These are phyloP conservation scores for Falco biarmicus DNA, from an alignment of 2,797 vertebrate genomes.

Conservation along the genomic window DNA sequence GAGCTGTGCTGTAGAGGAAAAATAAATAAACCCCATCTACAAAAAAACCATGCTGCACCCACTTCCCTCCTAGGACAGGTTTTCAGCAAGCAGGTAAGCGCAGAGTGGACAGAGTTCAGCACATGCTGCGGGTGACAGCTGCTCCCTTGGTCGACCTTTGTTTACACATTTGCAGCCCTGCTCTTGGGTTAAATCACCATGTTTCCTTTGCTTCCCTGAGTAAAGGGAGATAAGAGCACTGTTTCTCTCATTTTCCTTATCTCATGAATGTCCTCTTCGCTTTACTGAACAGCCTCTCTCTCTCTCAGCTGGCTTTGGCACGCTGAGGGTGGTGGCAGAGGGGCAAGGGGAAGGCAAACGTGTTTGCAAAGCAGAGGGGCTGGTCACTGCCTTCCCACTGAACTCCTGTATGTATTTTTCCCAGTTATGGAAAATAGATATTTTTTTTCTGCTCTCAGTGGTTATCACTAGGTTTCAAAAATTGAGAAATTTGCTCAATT, in stretches of 20 bases:
- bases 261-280: neutral
- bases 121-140: neutral
- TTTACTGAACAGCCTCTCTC: neutral
- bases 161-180: neutral
- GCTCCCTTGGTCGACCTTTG: neutral
- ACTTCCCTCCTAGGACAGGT: neutral
- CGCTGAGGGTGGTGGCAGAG: neutral
- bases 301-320: neutral
- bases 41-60: neutral
- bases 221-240: neutral
- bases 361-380: neutral
- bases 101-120: neutral
- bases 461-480: neutral
- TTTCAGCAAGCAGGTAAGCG: neutral
- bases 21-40: neutral
- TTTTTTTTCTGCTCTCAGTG: rapidly evolving
- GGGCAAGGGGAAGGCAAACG: neutral
- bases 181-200: neutral
- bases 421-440: rapidly evolving
- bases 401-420: rapidly evolving
- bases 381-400: neutral
- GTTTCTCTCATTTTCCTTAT: constrained; percentile 32
- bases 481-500: neutral
- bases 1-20: neutral
- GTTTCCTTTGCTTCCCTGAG: neutral